Evolutionary conservation across 2,113 vertebrate genomes (phyloP).

Genomic region (Azemiops feae): DNA sequence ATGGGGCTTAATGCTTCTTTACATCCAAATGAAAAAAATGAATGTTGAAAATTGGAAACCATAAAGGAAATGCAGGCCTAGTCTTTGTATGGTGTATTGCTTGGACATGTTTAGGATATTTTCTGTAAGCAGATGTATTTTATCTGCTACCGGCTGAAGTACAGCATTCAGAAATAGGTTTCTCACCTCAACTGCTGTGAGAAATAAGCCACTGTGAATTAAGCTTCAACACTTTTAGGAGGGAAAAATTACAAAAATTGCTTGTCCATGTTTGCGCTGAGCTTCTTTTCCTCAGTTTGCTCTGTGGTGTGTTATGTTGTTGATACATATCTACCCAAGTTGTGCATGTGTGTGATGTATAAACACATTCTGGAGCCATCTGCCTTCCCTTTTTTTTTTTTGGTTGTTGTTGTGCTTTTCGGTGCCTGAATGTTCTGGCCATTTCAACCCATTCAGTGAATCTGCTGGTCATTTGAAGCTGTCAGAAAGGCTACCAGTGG

Average conservation of each 20-base stretch:
- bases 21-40: background rate
- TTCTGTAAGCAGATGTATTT: background rate
- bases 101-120: background rate
- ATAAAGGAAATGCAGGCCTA: background rate
- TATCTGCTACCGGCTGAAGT: background rate
- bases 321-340: background rate
- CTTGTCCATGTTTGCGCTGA: background rate
- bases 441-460: background rate
- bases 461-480: constrained; percentile 27
- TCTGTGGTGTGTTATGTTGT: background rate
- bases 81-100: background rate
- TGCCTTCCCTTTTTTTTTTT: background rate
- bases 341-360: background rate
- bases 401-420: background rate
- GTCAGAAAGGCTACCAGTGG: background rate
- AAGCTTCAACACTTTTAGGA: background rate
- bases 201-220: background rate
- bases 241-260: background rate
- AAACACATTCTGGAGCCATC: background rate
- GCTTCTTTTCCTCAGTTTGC: background rate
- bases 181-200: background rate
- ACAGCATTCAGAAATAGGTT: background rate
- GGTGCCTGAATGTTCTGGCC: background rate
- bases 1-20: background rate
- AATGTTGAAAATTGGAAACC: background rate